These are phyloP conservation scores for Pachyramphus minor DNA, from an alignment of 2,113 vertebrate species.

Conservation along the genomic window DNA sequence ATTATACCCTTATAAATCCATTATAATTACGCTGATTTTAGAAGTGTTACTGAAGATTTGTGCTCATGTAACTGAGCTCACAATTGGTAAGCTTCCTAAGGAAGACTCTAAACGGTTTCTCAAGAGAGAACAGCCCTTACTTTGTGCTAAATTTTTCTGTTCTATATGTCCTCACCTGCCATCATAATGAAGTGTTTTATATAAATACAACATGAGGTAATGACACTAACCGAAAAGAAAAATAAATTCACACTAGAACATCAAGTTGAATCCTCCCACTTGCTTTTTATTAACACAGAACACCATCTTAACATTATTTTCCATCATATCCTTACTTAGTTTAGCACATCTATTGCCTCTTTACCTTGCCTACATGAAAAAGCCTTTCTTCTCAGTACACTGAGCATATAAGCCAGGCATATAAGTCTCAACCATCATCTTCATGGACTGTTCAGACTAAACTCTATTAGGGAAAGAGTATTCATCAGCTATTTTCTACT, in stretches of 20 bases:
- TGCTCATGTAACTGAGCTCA: neutral
- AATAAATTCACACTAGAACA: slow-evolving; percentile 4
- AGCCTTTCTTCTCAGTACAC: neutral
- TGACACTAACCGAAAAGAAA: slow-evolving; percentile 22
- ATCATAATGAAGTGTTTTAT: slow-evolving; percentile 23
- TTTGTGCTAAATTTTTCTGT: neutral
- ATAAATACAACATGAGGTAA: slow-evolving; percentile 26
- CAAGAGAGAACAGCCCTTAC: neutral
- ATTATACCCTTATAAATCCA: slow-evolving; percentile 24
- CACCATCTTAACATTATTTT: neutral
- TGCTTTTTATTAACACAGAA: slow-evolving; percentile 6
- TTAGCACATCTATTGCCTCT: neutral
- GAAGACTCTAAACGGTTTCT: slow-evolving; percentile 1
- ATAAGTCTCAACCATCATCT: neutral
- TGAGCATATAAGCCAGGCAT: neutral
- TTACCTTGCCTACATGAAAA: neutral
- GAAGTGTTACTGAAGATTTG: slow-evolving; percentile 22
- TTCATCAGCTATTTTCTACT: neutral
- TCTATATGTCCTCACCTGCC: neutral
- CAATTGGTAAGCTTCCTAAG: slow-evolving; percentile 1
- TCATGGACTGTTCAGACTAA: neutral
- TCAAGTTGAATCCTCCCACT: neutral
- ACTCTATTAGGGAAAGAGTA: neutral
- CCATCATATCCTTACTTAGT: neutral
- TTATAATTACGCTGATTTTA: neutral